These are phyloP conservation scores for Darevskia nairensis DNA, from an alignment of 2,797 vertebrate species.

Conservation along the genomic window DNA sequence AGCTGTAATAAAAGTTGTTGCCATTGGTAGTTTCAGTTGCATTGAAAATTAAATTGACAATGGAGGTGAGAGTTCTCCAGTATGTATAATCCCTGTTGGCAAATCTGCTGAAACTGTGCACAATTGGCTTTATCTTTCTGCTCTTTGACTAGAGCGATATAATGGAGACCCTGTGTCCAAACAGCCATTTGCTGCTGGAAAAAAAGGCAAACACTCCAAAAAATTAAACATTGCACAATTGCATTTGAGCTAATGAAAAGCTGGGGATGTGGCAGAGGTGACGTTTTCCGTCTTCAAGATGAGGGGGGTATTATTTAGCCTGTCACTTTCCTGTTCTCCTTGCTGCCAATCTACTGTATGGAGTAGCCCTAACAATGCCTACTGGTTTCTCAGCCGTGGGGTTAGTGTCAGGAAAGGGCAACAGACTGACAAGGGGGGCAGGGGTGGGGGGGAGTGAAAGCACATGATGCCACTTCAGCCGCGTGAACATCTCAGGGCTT, in stretches of 20 bases:
- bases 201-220: conserved; percentile 76
- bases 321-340: conserved; percentile 66
- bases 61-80: conserved; percentile 70
- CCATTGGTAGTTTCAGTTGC: conserved; percentile 65
- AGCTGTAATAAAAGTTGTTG: conserved; percentile 63
- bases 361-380: conserved; percentile 54
- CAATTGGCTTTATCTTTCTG: conserved; percentile 69
- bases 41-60: conserved; percentile 75
- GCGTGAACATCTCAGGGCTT: not conserved
- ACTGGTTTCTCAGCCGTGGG: conserved; percentile 4
- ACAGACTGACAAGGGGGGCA: not conserved
- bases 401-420: conserved; percentile 60
- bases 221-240: conserved; percentile 73
- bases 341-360: conserved; percentile 64
- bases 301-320: conserved; percentile 67
- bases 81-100: conserved; percentile 70
- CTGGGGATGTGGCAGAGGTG: conserved; percentile 68
- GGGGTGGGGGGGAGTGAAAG: rapidly evolving
- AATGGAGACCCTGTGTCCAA: conserved; percentile 72
- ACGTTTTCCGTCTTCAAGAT: conserved; percentile 62
- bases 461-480: conserved; percentile 23
- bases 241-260: conserved; percentile 69
- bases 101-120: conserved; percentile 72
- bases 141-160: conserved; percentile 73
- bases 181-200: conserved; percentile 70